Percentiles rank a stretch among this genome's conserved stretches.
phyloP scores from a whole-genome alignment of 2,113 vertebrate genomes.

The Microtus montanus region DNA sequence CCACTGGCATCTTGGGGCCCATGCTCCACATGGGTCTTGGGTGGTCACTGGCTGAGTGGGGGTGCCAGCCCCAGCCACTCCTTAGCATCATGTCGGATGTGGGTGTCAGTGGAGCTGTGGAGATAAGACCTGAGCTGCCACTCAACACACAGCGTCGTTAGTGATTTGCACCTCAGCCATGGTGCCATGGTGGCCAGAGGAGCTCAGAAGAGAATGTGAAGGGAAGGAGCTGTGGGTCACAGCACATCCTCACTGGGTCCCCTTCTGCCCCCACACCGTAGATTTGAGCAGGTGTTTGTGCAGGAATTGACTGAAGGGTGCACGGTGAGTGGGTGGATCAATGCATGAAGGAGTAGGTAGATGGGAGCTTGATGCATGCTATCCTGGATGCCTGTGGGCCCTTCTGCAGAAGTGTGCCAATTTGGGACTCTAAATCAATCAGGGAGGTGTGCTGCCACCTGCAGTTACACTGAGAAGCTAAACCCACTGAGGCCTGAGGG shows the following conservation, averaged over 20 bases:
- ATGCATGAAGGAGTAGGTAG: background rate
- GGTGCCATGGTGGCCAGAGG: background rate
- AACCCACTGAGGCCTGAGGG: background rate
- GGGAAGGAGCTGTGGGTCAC: background rate
- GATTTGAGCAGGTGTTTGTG: background rate
- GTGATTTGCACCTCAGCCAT: background rate
- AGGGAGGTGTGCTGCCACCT: background rate
- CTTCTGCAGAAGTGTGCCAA: background rate
- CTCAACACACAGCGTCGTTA: accelerated
- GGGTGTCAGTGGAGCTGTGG: background rate
- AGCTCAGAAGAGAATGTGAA: background rate
- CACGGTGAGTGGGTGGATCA: background rate
- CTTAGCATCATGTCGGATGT: accelerated
- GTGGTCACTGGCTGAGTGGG: accelerated
- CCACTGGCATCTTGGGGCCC: background rate
- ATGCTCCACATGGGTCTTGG: accelerated
- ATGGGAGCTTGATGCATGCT: background rate
- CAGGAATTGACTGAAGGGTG: background rate
- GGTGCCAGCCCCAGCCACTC: background rate
- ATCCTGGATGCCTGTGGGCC: background rate
- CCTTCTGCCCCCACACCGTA: background rate
- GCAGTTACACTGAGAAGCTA: too few species aligned
- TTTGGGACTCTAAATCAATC: background rate
- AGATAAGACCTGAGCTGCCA: background rate
- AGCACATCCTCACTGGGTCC: background rate